Conservation (phyloP, 2,797 vertebrate species). For the Sebastes cheni region DNA sequence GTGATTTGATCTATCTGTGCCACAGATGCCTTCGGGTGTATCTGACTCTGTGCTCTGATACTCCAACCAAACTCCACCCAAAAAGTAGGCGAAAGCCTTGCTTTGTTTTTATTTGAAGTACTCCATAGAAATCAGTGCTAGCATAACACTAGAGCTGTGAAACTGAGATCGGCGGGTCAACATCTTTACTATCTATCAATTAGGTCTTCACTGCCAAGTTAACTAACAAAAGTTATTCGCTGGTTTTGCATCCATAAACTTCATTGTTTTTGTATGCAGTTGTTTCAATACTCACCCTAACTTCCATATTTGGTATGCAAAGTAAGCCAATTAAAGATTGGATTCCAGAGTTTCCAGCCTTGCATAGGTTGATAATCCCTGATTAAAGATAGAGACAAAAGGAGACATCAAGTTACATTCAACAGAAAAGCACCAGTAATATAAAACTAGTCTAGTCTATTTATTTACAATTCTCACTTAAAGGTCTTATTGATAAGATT, state of each 20-base stretch:
- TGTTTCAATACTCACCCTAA: constrained; percentile 87
- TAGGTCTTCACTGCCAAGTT: background rate
- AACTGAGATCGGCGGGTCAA: background rate
- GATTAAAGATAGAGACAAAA: constrained; percentile 13
- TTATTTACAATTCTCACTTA: background rate
- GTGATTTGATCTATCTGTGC: background rate
- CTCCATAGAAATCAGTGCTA: background rate
- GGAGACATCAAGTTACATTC: background rate
- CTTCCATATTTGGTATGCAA: constrained; percentile 99
- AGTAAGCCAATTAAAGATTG: constrained; percentile 97
- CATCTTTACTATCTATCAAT: background rate
- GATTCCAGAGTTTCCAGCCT: constrained; percentile 96
- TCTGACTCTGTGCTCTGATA: background rate
- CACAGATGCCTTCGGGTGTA: background rate
- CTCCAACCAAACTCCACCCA: background rate
- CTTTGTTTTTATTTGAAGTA: background rate
- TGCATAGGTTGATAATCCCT: constrained; percentile 99
- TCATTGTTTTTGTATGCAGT: constrained; percentile 80
- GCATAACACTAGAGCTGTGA: background rate
- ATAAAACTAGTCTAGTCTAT: background rate
- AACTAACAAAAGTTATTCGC: background rate
- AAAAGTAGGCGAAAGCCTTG: background rate
- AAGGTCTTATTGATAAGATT: background rate
- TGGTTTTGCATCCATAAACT: constrained; percentile 74
- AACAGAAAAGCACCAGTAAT: background rate